Evolutionary conservation across 2,113 vertebrate species (phyloP).

Genomic region (Neofelis nebulosa): DNA sequence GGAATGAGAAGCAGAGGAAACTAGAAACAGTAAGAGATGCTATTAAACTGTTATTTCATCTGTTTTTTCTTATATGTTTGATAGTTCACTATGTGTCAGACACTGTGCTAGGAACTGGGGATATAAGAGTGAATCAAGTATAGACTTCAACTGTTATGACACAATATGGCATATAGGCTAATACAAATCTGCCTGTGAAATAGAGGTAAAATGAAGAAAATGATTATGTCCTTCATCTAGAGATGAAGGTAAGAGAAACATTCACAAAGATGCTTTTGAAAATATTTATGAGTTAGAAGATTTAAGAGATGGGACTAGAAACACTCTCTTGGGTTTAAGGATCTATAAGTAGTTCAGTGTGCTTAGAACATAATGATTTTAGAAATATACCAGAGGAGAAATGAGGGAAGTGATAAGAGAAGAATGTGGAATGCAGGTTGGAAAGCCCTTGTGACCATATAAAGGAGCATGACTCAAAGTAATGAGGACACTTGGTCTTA

Average conservation of each 20-base stretch:
- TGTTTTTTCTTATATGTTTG: not conserved
- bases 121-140: not conserved
- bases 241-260: not conserved
- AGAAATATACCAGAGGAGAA: not conserved
- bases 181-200: not conserved
- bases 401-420: not conserved
- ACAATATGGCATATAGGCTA: not conserved
- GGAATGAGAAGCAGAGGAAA: not conserved
- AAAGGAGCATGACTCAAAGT: not conserved
- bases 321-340: not conserved
- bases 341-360: not conserved
- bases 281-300: constrained; percentile 12
- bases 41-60: not conserved
- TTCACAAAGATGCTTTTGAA: not conserved
- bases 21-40: not conserved
- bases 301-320: not conserved
- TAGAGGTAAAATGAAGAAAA: not conserved
- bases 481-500: not conserved
- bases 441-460: not conserved
- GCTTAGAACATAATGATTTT: not conserved
- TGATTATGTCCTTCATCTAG: not conserved
- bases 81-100: not conserved
- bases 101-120: not conserved
- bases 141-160: not conserved
- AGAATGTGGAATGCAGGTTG: not conserved